Base-by-base conservation (phyloP, 92 coral and sea anemone genomes). In the Porites evermanni region DNA sequence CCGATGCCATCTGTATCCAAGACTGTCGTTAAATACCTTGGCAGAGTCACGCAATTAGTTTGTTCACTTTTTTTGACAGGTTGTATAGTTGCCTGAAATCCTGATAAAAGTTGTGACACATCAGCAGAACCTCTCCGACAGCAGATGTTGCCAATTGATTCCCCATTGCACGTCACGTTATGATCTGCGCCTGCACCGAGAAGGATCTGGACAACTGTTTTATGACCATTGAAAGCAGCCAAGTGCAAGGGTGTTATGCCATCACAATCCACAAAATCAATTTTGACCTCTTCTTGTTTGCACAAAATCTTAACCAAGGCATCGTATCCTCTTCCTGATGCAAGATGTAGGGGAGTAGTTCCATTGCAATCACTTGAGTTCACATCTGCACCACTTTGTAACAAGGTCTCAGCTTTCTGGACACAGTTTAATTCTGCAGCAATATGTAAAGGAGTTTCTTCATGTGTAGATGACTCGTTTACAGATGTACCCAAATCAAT, bases 401-500 rank as follows among this genome's bases (percentile, higher is more conserved):
- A 75, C 16, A 84, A 44, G 63, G 75, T 20, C 14, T 66, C 64
- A 71, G 67, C 81, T 64, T 84, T 84, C 2, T 23, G 64, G 5
- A 65, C 19, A 26, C 51, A 71, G 88, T 84, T 84, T 24, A 84
- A 58, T 64, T 84, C 88, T 23, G 93, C 91, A 7, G 93, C 93
- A 21, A 90, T 77, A 81, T 90, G 93, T 60, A 90, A 79, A 8
- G 93, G 87, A n/a, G 93, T 87, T 75, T 81, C 88, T 47, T 88
- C 93, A 29, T 86, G 73, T 32, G 79, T 13, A 13, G 93, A 86
- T 29, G 88, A 53, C 26, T 65, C 86, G 74, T 78, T 90, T 2
- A 75, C 75, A 75, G 67, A 75, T 53, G 88, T 76, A 1, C 88
- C 82, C 12, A 63, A 75, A 47, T 84, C 82, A 84, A 75, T 74